Evolutionary conservation across 2,888 invertebrate genomes (phyloP).

Genomic region (Drosophila yooni): DNA sequence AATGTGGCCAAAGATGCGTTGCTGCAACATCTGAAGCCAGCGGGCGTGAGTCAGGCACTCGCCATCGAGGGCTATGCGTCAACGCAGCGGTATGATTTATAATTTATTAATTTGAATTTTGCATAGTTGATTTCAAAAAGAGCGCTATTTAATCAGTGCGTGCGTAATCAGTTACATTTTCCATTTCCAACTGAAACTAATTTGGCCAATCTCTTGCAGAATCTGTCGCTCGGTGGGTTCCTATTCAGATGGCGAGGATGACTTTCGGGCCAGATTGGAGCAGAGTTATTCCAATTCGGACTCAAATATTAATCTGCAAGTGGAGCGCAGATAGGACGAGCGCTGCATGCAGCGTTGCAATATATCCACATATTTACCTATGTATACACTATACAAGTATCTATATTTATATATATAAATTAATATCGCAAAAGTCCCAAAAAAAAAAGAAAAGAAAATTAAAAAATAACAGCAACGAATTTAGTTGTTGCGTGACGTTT

Average conservation of each 20-base stretch:
- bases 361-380: conserved; percentile 36
- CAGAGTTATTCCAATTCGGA: conserved; percentile 81
- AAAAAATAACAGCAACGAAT: conserved; percentile 8
- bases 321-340: conserved; percentile 64
- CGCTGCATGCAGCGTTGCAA: conserved; percentile 36
- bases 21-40: conserved; percentile 61
- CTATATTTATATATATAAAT: conserved; percentile 45
- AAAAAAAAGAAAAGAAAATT: neutral
- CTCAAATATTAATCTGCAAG: conserved; percentile 74
- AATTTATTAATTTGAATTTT: neutral
- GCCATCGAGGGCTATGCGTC: conserved; percentile 68
- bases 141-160: neutral
- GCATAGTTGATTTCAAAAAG: neutral
- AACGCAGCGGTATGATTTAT: conserved; percentile 64
- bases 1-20: conserved; percentile 65
- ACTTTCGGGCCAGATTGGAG: conserved; percentile 63
- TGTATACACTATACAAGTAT: conserved; percentile 34
- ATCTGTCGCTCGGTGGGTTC: conserved; percentile 83
- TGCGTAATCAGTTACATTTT: neutral
- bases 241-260: conserved; percentile 82
- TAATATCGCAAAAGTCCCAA: conserved; percentile 24
- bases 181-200: neutral
- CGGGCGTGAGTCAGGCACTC: conserved; percentile 67
- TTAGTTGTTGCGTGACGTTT: conserved; percentile 21
- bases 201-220: conserved; percentile 46